These are phyloP conservation scores for Plemyria rubiginata DNA, from an alignment of 2,888 invertebrate species.

Conservation along the genomic window DNA sequence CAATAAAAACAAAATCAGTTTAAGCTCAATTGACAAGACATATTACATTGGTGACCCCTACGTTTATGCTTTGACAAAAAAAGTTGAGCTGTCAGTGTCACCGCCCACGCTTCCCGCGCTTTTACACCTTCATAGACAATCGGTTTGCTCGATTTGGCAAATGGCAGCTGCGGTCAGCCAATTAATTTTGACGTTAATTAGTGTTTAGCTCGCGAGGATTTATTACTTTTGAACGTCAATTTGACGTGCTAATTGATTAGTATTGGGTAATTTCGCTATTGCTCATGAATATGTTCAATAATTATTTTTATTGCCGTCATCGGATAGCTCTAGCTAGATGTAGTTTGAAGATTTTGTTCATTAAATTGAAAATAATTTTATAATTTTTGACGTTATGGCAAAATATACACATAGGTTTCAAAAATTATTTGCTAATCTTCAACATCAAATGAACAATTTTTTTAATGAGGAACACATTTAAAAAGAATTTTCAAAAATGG, in stretches of 20 bases:
- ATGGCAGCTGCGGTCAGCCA: slow-evolving; percentile 58
- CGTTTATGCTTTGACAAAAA: slow-evolving; percentile 28
- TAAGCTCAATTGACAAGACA: slow-evolving; percentile 79
- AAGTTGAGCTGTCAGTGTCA: slow-evolving; percentile 66
- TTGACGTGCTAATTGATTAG: slow-evolving; percentile 42
- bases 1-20: slow-evolving; percentile 82
- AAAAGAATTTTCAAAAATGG: slow-evolving; percentile 9
- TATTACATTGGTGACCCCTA: slow-evolving; percentile 60
- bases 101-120: slow-evolving; percentile 75
- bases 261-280: slow-evolving; percentile 29
- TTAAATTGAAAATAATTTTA: too few species aligned
- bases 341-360: too few species aligned
- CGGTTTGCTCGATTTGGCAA: slow-evolving; percentile 50
- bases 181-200: slow-evolving; percentile 57
- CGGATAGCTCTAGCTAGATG: too few species aligned
- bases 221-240: slow-evolving; percentile 47
- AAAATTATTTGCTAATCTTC: too few species aligned
- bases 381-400: too few species aligned
- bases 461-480: background rate
- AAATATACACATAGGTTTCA: too few species aligned
- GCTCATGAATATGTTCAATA: slow-evolving; percentile 12
- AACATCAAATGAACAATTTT: background rate
- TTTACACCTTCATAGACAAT: slow-evolving; percentile 56
- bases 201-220: slow-evolving; percentile 50
- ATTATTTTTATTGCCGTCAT: too few species aligned